Evolutionary conservation across 2,888 invertebrate species (phyloP), one percentile per base, ranked within the genome.

Genomic region (Tryphoninae sp.): DNA sequence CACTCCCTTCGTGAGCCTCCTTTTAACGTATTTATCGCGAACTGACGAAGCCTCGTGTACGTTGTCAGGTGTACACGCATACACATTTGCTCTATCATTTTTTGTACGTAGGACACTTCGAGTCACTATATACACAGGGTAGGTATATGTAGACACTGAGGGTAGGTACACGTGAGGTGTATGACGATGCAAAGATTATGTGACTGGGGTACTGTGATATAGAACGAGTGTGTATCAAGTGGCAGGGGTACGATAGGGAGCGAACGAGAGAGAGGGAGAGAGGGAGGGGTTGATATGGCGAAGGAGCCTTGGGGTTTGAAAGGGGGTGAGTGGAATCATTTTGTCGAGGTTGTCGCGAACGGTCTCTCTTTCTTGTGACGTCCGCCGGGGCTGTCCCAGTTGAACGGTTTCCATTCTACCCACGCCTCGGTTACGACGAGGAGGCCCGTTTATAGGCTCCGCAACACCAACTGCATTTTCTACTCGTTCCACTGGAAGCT

Each of bases 1-100:
- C 26, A 26, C 33, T 33, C 45, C 19, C n/a, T 42, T n/a, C 45
- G 55, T 40, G 62, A 74, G 69, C n/a, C 51, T 69, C 33, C 62
- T 79, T 55, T 65, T 64, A 68, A 77, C 78, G 78, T 81, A 81
- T 81, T 81, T 78, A 81, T 75, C 78, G 67, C 45, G 9, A 61
- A 61, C 19, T 33, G 67, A 75, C 65, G 65, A 74, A 75, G 65
- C 76, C 68, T 49, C 67, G 53, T 53, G 69, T 74, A 64, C 67
- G 53, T 61, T 64, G 64, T 78, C 73, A 58, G 58, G 78, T 72
- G 68, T 64, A 23, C 33, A 9, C 40, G 19, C n/a, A n/a, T 59
- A 61, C 68, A 53, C 61, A 53, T 69, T 78, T 33, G 51, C 45
- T 81, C 64, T 26, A 26, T 26, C 19, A 26, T 3, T 55, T 16